These are phyloP conservation scores for Brachypterus glaber DNA, from an alignment of 2,888 invertebrate species.

Conservation along the genomic window DNA sequence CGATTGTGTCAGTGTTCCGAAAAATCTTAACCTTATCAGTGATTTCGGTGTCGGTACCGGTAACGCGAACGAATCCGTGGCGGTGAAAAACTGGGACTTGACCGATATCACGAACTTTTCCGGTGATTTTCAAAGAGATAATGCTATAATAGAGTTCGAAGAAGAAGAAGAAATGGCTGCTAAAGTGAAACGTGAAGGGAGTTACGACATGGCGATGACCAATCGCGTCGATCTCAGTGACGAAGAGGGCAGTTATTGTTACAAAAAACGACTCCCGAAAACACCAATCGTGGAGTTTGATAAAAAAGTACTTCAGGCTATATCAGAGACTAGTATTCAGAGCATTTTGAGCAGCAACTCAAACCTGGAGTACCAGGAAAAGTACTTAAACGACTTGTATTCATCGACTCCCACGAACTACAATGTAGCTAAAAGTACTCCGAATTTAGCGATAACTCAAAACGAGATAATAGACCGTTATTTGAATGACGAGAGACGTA, in stretches of 20 bases:
- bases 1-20: slow-evolving; percentile 48
- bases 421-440: slow-evolving; percentile 44
- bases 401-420: slow-evolving; percentile 14
- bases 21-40: slow-evolving; percentile 54
- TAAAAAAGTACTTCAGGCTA: slow-evolving; percentile 35
- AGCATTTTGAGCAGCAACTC: slow-evolving; percentile 26
- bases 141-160: slow-evolving; percentile 10
- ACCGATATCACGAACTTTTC: slow-evolving; percentile 32
- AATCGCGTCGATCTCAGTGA: slow-evolving; percentile 37
- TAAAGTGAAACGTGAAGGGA: slow-evolving; percentile 32
- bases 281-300: slow-evolving; percentile 36
- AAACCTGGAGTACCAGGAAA: slow-evolving; percentile 18
- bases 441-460: slow-evolving; percentile 43
- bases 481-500: slow-evolving; percentile 28
- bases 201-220: slow-evolving; percentile 38
- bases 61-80: slow-evolving; percentile 30
- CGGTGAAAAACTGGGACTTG: slow-evolving; percentile 39
- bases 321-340: slow-evolving; percentile 38
- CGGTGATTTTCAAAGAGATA: too few relatives aligned
- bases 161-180: slow-evolving; percentile 1
- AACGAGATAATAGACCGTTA: slow-evolving; percentile 16
- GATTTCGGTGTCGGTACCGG: slow-evolving; percentile 21
- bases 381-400: slow-evolving; percentile 12
- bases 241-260: slow-evolving; percentile 47
- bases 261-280: slow-evolving; percentile 38